Base-by-base conservation (phyloP, 1,140 invertebrate species). In the Drusus annulatus region DNA sequence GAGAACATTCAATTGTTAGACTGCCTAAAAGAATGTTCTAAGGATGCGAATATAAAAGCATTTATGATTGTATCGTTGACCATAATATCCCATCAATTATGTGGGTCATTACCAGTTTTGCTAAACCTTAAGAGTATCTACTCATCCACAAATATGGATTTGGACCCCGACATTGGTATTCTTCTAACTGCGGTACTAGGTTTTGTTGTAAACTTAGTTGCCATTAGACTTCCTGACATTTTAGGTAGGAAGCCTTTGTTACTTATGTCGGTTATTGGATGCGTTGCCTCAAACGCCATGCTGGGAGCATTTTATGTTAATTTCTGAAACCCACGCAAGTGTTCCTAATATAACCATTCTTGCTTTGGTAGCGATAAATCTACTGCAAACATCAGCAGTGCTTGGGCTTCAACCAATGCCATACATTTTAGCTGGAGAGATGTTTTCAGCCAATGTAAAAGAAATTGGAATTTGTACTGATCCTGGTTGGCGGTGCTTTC, bases 391-490 rank as follows among this genome's bases (percentile, higher is more conserved):
- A 13, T 78, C 76, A 51, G 69, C 77, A 15, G 45, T 15, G 19
- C 2, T 81, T 17, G 80, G 80, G 2, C 68, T 81, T 17, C 52
- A 56, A 52, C 50, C 80, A 21, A 65, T 81, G 52, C 80, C 80
- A 0, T 81, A 76, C 58, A 75, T 36, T 19, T 68, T 78, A 13
- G 80, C 80, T 28, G 80, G 80, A 6, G 80, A 81, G 58, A 23
- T 81, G 8, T 78, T 81, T 58, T 78, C 80, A 7, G 65, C 69
- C 17, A 78, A 81, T 36, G 76, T 65, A 15, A 81, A 75, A 65
- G 80, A 81, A 75, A 19, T 81, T 36, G 80, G n/a, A 0, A n/a
- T 81, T n/a, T 81, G 76, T 56, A 0, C 68, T n/a, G 6, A 68
- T 75, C 3, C 75, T 71, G 10, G 50, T 78, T 17, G 21, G 52